phyloP scores from a whole-genome alignment of 2,888 invertebrate genomes.

The Nephrotoma guestfalica region DNA sequence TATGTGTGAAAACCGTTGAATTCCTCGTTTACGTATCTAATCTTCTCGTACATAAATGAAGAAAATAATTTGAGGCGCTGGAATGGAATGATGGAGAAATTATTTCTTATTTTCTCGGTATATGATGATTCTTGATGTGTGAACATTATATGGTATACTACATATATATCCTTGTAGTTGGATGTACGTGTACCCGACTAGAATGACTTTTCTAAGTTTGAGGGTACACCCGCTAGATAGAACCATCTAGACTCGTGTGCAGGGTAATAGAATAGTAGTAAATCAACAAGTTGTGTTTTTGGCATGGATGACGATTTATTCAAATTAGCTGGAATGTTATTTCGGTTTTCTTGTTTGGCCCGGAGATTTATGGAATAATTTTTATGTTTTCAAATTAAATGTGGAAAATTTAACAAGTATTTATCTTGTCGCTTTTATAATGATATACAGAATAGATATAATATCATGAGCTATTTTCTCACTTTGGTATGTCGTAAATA shows the following conservation, averaged over 20 bases:
- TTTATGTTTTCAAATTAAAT: background rate
- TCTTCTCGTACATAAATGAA: too few relatives aligned
- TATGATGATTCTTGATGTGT: background rate
- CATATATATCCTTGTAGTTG: background rate
- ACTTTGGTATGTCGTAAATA: too few relatives aligned
- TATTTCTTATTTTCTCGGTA: background rate
- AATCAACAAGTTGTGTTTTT: background rate
- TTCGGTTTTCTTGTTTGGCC: background rate
- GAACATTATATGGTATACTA: background rate
- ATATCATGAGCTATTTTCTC: too few relatives aligned
- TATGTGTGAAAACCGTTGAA: too few relatives aligned
- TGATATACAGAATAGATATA: too few relatives aligned
- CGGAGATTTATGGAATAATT: background rate
- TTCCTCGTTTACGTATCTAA: too few relatives aligned
- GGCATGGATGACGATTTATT: background rate
- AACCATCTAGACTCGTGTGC: background rate
- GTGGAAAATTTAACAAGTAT: background rate
- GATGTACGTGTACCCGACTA: background rate
- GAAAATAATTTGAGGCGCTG: background rate
- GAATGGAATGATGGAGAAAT: background rate
- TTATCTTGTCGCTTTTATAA: too few relatives aligned
- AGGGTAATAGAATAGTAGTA: background rate
- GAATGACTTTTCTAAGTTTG: background rate
- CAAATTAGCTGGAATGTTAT: background rate
- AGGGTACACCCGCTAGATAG: background rate